phyloP scores from a whole-genome alignment of 2,797 vertebrate species.

The Dendrocincla tyrannina region DNA sequence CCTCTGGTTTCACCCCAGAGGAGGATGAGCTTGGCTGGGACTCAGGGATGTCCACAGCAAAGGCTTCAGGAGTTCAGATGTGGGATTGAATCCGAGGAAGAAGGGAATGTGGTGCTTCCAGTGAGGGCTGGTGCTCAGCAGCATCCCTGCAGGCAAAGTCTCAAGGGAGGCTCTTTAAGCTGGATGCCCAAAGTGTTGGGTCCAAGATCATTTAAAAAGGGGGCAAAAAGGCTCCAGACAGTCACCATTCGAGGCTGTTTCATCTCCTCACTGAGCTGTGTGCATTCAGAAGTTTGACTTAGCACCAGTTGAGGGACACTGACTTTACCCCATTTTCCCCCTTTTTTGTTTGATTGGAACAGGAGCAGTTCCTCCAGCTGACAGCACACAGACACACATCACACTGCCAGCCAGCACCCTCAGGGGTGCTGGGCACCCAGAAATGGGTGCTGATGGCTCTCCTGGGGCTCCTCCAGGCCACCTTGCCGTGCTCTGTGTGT shows the following conservation, averaged over 20 bases:
- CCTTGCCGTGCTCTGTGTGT: no score
- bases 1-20: background rate
- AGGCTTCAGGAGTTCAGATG: background rate
- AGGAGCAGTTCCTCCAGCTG: background rate
- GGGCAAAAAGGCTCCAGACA: background rate
- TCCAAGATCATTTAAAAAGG: background rate
- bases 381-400: background rate
- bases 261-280: background rate
- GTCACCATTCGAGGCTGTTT: background rate
- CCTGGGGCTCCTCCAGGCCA: background rate
- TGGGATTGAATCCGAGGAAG: background rate
- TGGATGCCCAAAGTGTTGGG: background rate
- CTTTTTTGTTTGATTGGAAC: background rate
- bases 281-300: background rate
- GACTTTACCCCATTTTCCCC: no score
- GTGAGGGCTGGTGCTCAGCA: background rate
- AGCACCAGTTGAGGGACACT: background rate
- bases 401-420: background rate
- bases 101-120: background rate
- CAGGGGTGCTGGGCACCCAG: background rate
- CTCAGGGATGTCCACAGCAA: fast-evolving
- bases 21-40: background rate
- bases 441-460: background rate
- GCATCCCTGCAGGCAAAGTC: background rate
- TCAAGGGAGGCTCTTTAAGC: background rate